phyloP scores from a whole-genome alignment of 2,113 vertebrate species.

The Synchiropus splendidus region DNA sequence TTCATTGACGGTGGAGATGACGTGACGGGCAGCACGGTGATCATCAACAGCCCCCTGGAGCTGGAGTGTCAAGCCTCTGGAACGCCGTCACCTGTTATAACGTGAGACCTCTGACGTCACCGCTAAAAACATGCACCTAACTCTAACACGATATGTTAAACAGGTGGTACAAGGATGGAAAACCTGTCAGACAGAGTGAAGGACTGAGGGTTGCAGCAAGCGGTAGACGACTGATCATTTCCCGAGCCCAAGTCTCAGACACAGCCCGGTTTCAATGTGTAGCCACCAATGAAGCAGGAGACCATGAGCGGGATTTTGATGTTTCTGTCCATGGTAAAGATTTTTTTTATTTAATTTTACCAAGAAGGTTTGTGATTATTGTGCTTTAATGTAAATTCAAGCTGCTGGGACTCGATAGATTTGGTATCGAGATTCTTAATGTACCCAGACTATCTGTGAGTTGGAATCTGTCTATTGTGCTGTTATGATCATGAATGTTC shows the following conservation, averaged over 20 bases:
- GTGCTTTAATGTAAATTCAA: slow-evolving; percentile 19
- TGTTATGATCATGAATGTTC: neutral
- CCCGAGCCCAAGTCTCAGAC: slow-evolving; percentile 79
- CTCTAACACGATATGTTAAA: neutral
- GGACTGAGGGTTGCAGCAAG: slow-evolving; percentile 68
- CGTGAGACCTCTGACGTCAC: slow-evolving; percentile 59
- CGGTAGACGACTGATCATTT: slow-evolving; percentile 76
- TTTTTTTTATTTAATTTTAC: neutral
- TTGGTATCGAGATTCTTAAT: slow-evolving; percentile 13
- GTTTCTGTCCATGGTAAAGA: slow-evolving; percentile 82
- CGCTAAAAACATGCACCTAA: neutral
- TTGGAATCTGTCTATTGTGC: too few relatives aligned
- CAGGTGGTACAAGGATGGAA: slow-evolving; percentile 88
- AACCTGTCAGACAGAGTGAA: slow-evolving; percentile 63
- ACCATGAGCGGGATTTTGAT: slow-evolving; percentile 74
- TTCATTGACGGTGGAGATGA: slow-evolving; percentile 73
- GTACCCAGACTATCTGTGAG: too few relatives aligned
- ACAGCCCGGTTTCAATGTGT: slow-evolving; percentile 82
- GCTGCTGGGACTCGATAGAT: slow-evolving; percentile 11
- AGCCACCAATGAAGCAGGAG: slow-evolving; percentile 81
- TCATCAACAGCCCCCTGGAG: slow-evolving; percentile 76
- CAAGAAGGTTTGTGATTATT: neutral
- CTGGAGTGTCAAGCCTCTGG: slow-evolving; percentile 80
- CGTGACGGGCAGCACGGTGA: slow-evolving; percentile 69
- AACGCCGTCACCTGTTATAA: slow-evolving; percentile 75